These are phyloP conservation scores for Enteromius paludinosus DNA, from an alignment of 2,797 vertebrate species.

Conservation along the genomic window DNA sequence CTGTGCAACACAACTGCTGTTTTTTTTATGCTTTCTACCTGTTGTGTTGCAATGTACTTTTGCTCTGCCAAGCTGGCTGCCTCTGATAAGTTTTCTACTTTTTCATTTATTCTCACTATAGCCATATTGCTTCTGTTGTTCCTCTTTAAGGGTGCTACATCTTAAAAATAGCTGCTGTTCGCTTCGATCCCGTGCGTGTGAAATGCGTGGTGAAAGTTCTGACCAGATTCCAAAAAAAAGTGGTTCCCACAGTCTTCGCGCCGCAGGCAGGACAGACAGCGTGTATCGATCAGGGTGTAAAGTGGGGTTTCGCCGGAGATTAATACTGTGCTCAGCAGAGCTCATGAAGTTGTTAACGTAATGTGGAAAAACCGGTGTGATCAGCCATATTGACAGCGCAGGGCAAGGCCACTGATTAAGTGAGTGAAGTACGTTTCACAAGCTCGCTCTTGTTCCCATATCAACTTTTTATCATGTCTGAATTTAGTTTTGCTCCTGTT, in stretches of 20 bases:
- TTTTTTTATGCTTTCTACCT: constrained; percentile 21
- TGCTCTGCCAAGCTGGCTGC: constrained; percentile 36
- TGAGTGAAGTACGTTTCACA: constrained; percentile 43
- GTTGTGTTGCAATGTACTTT: constrained; percentile 21
- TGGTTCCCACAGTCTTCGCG: constrained; percentile 4
- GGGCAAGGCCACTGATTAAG: constrained; percentile 52
- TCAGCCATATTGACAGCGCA: constrained; percentile 59
- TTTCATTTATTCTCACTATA: constrained; percentile 27
- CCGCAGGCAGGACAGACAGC: constrained; percentile 17
- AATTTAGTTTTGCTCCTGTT: neutral
- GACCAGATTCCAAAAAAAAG: constrained; percentile 21
- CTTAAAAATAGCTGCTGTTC: constrained; percentile 29
- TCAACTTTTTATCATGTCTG: neutral
- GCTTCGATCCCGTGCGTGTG: neutral
- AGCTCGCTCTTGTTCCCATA: constrained; percentile 15
- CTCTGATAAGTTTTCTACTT: constrained; percentile 26
- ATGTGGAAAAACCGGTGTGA: constrained; percentile 61
- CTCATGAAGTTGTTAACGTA: constrained; percentile 61
- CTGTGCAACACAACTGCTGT: constrained; percentile 12
- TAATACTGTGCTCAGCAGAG: constrained; percentile 63
- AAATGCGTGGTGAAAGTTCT: constrained; percentile 36
- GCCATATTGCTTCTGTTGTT: constrained; percentile 23
- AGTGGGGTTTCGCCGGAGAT: constrained; percentile 58
- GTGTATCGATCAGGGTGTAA: constrained; percentile 54
- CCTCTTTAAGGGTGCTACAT: neutral